Evolutionary conservation across 2,797 vertebrate genomes (phyloP).

Genomic region (Darevskia mixta): DNA sequence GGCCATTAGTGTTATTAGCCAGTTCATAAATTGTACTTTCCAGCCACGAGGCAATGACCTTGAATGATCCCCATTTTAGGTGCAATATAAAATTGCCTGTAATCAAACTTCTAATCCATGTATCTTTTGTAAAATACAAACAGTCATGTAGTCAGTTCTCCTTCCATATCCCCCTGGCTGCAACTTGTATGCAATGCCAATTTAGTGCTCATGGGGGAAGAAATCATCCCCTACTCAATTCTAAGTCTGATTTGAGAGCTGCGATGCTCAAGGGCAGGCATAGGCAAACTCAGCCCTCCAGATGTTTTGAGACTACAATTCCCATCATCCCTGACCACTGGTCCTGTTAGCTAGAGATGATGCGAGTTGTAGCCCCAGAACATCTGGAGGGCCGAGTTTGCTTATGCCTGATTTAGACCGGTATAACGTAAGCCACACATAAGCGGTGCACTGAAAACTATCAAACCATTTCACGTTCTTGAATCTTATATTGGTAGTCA

Average conservation of each 20-base stretch:
- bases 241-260: background rate
- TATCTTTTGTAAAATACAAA: background rate
- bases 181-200: too few relatives aligned
- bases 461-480: too few relatives aligned
- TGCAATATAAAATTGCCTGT: background rate
- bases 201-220: background rate
- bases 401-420: too few relatives aligned
- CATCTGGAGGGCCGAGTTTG: too few relatives aligned
- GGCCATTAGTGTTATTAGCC: slow-evolving; percentile 18
- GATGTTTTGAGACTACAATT: too few relatives aligned
- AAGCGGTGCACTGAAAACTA: too few relatives aligned
- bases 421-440: too few relatives aligned
- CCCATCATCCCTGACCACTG: too few relatives aligned
- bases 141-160: background rate
- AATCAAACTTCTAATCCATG: background rate
- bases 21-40: background rate
- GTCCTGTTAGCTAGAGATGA: too few relatives aligned
- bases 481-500: too few relatives aligned
- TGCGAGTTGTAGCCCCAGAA: too few relatives aligned
- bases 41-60: background rate
- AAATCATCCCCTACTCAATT: background rate
- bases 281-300: too few relatives aligned
- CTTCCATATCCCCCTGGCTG: background rate
- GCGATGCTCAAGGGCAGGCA: background rate
- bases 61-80: background rate